Evolutionary conservation across 2,888 invertebrate genomes (phyloP).

Genomic region (Gari tellinella): DNA sequence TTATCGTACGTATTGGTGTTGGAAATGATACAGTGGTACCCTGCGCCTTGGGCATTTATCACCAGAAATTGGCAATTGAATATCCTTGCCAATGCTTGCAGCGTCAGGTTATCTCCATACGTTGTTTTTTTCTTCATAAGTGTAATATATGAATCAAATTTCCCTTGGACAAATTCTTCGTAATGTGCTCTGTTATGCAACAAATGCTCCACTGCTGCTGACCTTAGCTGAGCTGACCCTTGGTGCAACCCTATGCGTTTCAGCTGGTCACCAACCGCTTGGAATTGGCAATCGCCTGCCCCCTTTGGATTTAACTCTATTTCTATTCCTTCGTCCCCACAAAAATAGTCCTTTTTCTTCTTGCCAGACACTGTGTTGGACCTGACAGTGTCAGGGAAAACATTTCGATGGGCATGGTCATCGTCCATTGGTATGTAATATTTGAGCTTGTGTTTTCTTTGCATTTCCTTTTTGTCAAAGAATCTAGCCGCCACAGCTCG

Average conservation of each 20-base stretch:
- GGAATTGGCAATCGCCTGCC: neutral
- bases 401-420: neutral
- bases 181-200: neutral
- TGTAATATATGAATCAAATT: neutral
- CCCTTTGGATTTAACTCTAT: neutral
- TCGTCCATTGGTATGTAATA: neutral
- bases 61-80: too few species aligned
- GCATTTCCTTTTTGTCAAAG: neutral
- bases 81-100: neutral
- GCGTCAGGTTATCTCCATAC: neutral
- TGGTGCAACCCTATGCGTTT: neutral
- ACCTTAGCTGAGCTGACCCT: neutral
- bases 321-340: neutral
- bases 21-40: neutral
- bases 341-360: neutral
- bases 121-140: too few species aligned
- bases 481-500: neutral
- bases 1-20: neutral
- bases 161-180: neutral
- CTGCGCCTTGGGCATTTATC: neutral
- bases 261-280: neutral
- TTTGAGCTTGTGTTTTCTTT: neutral
- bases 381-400: neutral
- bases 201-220: neutral
- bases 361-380: neutral